These are phyloP conservation scores for Dromaius novaehollandiae DNA, from an alignment of 2,113 vertebrate species.

Conservation along the genomic window DNA sequence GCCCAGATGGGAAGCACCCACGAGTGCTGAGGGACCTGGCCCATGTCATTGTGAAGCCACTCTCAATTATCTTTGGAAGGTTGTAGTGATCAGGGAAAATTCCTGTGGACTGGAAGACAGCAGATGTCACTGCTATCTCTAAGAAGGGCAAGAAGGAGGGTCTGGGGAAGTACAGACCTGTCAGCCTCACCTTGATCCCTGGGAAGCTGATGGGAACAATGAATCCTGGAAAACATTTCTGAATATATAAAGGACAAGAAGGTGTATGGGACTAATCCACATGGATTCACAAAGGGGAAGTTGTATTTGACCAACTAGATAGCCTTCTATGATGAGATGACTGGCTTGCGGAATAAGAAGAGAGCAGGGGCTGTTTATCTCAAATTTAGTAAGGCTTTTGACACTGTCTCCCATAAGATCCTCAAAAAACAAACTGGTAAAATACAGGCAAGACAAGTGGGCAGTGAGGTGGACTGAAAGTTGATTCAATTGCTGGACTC, in stretches of 20 bases:
- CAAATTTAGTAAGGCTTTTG: background rate
- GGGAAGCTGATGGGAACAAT: background rate
- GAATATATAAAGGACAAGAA: background rate
- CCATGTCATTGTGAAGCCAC: background rate
- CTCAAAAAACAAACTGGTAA: background rate
- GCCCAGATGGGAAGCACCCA: background rate
- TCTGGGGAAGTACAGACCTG: background rate
- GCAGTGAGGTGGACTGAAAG: background rate
- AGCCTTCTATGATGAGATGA: background rate
- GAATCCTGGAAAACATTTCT: background rate
- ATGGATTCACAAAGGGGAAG: background rate
- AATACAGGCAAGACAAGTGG: background rate
- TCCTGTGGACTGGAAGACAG: background rate
- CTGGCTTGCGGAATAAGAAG: background rate
- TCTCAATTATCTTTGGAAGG: background rate
- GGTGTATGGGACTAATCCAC: background rate
- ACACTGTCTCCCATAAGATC: background rate
- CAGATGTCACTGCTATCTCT: rapidly evolving
- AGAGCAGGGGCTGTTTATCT: background rate
- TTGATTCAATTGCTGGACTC: too few relatives aligned
- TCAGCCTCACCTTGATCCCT: background rate
- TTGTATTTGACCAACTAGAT: background rate
- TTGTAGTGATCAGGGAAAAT: background rate
- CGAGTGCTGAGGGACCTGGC: rapidly evolving
- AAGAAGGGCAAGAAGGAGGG: background rate